Conservation (phyloP, 2,113 vertebrate genomes). For the Formicarius rufipectus region DNA sequence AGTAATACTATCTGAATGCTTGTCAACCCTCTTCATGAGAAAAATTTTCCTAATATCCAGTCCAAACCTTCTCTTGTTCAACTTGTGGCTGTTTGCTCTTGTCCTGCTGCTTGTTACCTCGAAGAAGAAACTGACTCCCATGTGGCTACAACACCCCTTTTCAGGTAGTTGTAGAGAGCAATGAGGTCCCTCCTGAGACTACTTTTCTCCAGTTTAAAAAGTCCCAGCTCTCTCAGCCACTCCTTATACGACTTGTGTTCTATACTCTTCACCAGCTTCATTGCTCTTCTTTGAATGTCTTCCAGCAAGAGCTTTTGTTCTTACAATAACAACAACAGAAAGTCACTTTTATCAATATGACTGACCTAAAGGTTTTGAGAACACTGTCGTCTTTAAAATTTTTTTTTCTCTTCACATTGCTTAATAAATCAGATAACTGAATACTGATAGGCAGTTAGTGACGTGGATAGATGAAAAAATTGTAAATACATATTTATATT, state of each 20-base stretch:
- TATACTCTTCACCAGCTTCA: not conserved
- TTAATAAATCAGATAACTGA: not conserved
- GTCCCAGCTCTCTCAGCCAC: accelerated
- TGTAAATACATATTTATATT: not conserved
- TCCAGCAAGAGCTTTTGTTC: not conserved
- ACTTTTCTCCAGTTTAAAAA: not conserved
- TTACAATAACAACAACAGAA: not conserved
- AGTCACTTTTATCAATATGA: not conserved
- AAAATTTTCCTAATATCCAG: not conserved
- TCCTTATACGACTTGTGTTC: not conserved
- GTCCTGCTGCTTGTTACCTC: not conserved
- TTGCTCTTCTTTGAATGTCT: not conserved
- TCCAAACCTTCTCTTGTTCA: not conserved
- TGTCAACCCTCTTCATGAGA: not conserved
- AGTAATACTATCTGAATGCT: not conserved
- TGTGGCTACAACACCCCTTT: accelerated
- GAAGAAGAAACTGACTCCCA: accelerated
- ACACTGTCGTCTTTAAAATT: not conserved
- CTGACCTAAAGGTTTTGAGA: not conserved
- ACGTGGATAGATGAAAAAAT: not conserved
- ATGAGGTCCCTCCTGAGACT: not conserved
- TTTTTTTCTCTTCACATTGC: not conserved
- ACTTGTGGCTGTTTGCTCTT: not conserved
- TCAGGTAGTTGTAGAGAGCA: accelerated
- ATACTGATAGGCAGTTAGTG: not conserved